These are phyloP conservation scores for Drosophila navojoa DNA, from an alignment of 1,140 invertebrate species.

Conservation along the genomic window DNA sequence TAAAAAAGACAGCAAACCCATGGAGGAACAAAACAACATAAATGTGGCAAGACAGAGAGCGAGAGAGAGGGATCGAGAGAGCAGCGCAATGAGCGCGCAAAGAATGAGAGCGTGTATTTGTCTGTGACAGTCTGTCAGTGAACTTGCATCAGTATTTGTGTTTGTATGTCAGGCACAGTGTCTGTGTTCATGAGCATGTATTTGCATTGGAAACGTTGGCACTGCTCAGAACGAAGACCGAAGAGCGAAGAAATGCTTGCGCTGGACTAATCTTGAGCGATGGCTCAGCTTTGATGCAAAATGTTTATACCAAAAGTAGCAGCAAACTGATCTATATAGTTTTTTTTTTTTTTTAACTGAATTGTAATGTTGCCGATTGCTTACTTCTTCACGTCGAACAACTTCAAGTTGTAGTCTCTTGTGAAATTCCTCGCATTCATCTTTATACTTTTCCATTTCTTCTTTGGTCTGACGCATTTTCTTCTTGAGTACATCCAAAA, in stretches of 20 bases:
- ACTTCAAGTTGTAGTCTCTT: conserved; percentile 95
- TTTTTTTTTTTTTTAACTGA: neutral
- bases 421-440: conserved; percentile 96
- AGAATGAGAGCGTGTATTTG: conserved; percentile 6
- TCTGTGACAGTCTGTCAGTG: conserved; percentile 40
- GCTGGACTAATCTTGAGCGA: conserved; percentile 17
- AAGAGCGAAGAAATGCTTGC: conserved; percentile 33
- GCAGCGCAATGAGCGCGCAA: conserved; percentile 21
- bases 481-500: conserved; percentile 98
- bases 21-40: conserved; percentile 41
- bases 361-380: conserved; percentile 68
- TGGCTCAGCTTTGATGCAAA: conserved; percentile 35
- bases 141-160: conserved; percentile 18
- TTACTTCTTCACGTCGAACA: conserved; percentile 97
- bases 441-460: conserved; percentile 98
- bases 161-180: conserved; percentile 5
- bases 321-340: neutral
- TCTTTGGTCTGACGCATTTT: conserved; percentile 99
- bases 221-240: conserved; percentile 15
- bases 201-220: conserved; percentile 56
- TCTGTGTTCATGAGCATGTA: conserved; percentile 30
- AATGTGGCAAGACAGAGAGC: conserved; percentile 28
- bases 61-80: conserved; percentile 34
- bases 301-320: conserved; percentile 44
- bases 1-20: conserved; percentile 51